Evolutionary conservation across 1,140 invertebrate species (phyloP).

Genomic region (Heliconius melpomene): DNA sequence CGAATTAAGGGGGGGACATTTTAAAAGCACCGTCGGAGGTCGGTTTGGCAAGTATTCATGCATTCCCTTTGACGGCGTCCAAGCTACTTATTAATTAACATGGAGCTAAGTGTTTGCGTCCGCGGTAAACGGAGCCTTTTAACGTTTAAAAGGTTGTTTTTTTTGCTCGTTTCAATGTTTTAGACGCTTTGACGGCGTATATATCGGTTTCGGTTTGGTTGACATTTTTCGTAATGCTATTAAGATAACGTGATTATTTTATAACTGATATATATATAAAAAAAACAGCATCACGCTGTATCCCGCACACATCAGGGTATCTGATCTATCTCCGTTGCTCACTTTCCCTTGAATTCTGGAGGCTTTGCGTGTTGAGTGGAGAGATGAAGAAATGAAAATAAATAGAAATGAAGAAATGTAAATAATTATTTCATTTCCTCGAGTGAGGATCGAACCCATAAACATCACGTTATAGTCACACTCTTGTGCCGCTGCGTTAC

Average conservation of each 20-base stretch:
- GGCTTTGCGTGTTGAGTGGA: no score
- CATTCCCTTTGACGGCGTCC: conserved; percentile 79
- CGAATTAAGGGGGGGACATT: conserved; percentile 76
- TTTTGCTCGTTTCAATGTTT: conserved; percentile 63
- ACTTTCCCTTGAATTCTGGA: no score
- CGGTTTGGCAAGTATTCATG: conserved; percentile 77
- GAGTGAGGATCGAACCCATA: no score
- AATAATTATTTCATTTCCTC: no score
- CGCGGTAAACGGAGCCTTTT: conserved; percentile 79
- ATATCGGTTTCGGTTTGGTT: conserved; percentile 71
- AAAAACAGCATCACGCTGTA: neutral
- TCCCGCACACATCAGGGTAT: no score
- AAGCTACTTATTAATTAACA: conserved; percentile 80
- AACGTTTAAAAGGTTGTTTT: conserved; percentile 78
- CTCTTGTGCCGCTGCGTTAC: no score
- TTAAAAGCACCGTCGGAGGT: conserved; percentile 77
- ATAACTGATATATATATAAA: neutral
- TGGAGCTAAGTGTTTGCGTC: conserved; percentile 80
- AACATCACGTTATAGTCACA: no score
- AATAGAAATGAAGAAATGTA: no score
- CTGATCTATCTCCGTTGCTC: no score
- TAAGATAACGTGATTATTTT: conserved; percentile 50
- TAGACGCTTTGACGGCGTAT: conserved; percentile 69
- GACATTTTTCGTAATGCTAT: conserved; percentile 64
- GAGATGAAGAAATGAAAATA: no score